A percentile compares a stretch with the other conserved stretches of the same genome.
These are phyloP conservation scores for Leptoteleia sp. DNA, from an alignment of 1,140 invertebrate genomes.

Conservation along the genomic window DNA sequence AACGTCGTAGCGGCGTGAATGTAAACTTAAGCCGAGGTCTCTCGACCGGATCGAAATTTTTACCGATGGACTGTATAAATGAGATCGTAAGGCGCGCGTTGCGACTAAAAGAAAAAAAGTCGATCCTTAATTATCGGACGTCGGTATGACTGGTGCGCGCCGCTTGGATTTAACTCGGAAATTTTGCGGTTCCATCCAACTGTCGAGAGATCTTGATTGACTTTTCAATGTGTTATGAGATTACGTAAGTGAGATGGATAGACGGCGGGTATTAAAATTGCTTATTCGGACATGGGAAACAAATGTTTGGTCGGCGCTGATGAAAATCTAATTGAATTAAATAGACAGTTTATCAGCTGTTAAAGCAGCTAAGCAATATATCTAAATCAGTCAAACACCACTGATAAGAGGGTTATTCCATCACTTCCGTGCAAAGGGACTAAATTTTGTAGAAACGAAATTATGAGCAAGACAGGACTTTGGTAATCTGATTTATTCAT, in stretches of 20 bases:
- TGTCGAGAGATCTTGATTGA: neutral
- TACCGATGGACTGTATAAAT: slow-evolving; percentile 60
- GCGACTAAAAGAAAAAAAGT: slow-evolving; percentile 42
- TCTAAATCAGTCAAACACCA: neutral
- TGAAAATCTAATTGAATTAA: slow-evolving; percentile 1
- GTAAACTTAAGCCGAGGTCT: slow-evolving; percentile 59
- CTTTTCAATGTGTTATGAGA: slow-evolving; percentile 2
- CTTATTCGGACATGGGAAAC: neutral
- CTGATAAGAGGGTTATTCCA: no score
- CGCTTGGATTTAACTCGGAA: neutral
- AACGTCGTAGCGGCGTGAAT: slow-evolving; percentile 63
- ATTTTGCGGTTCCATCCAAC: neutral
- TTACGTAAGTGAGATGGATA: neutral
- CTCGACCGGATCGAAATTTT: slow-evolving; percentile 57
- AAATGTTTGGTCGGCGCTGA: neutral
- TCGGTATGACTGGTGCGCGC: no score
- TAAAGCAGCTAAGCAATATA: neutral
- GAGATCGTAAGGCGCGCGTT: slow-evolving; percentile 46
- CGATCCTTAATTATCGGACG: slow-evolving; percentile 40
- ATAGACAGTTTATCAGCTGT: neutral
- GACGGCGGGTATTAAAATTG: neutral
- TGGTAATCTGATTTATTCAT: no score
- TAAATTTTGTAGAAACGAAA: no score
- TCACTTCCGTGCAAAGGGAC: no score
- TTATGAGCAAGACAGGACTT: no score